These are phyloP conservation scores for Nyctibius grandis DNA, from an alignment of 2,797 vertebrate genomes.

Conservation along the genomic window DNA sequence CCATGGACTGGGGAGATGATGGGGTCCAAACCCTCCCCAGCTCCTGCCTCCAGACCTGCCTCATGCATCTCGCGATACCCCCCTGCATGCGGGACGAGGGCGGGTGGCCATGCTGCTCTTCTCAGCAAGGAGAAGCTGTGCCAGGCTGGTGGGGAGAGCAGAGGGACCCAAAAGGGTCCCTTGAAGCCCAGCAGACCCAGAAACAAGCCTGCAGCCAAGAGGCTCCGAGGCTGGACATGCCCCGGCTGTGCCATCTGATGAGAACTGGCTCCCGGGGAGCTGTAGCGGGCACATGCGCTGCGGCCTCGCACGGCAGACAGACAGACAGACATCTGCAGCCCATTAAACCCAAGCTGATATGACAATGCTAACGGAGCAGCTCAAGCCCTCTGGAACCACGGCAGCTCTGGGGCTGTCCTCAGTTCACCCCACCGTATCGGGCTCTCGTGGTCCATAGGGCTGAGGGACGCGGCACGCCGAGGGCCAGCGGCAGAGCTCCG, in stretches of 20 bases:
- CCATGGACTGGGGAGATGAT: background rate
- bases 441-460: background rate
- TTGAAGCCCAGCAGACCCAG: background rate
- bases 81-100: fast-evolving
- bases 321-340: background rate
- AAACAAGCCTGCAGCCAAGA: fast-evolving
- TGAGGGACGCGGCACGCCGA: background rate
- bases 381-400: background rate
- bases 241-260: fast-evolving
- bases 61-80: fast-evolving
- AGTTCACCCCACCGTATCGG: background rate
- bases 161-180: background rate
- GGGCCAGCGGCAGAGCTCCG: background rate
- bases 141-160: fast-evolving
- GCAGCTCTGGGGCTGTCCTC: background rate
- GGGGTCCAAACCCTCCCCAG: background rate
- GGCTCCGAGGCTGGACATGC: background rate
- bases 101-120: background rate
- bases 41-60: background rate
- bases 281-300: fast-evolving
- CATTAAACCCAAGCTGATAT: background rate
- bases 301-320: background rate
- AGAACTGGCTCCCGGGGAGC: background rate
- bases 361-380: background rate
- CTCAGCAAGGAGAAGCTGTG: background rate